A percentile compares a stretch with the other conserved stretches of the same genome.
Evolutionary conservation across 2,797 vertebrate species (phyloP).

Genomic region (Acropternis orthonyx): DNA sequence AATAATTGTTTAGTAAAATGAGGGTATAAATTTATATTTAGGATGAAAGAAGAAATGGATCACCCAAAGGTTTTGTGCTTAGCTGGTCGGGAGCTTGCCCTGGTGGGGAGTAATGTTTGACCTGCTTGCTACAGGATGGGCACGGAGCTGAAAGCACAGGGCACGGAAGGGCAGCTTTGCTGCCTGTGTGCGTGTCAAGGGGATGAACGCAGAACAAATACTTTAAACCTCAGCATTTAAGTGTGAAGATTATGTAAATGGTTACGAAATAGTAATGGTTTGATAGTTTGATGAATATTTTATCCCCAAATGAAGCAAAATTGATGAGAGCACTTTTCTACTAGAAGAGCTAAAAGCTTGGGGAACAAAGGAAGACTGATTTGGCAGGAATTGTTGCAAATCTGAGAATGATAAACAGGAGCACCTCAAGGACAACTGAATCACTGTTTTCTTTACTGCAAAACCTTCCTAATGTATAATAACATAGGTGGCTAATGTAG

Average conservation of each 20-base stretch:
- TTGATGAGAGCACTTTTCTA: not conserved
- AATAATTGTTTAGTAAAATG: not conserved
- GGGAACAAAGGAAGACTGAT: not conserved
- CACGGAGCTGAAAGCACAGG: not conserved
- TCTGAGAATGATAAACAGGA: not conserved
- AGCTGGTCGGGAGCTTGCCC: not conserved
- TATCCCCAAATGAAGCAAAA: not conserved
- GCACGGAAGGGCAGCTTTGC: not conserved
- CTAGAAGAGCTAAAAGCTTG: not conserved
- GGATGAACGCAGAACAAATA: not conserved
- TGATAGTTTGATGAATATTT: constrained; percentile 26
- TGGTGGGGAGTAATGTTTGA: not conserved
- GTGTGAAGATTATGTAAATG: not conserved
- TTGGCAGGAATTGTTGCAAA: not conserved
- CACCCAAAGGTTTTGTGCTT: not conserved
- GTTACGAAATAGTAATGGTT: constrained; percentile 4
- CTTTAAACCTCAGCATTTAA: not conserved
- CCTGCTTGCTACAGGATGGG: not conserved
- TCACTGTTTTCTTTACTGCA: not conserved
- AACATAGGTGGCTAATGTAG: not conserved
- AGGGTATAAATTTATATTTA: not conserved
- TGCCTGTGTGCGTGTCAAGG: not conserved
- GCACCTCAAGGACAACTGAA: not conserved
- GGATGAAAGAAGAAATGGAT: not conserved
- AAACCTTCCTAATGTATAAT: not conserved